Evolutionary conservation across 2,888 invertebrate genomes (phyloP).

Genomic region (Onthophagus sagittarius): DNA sequence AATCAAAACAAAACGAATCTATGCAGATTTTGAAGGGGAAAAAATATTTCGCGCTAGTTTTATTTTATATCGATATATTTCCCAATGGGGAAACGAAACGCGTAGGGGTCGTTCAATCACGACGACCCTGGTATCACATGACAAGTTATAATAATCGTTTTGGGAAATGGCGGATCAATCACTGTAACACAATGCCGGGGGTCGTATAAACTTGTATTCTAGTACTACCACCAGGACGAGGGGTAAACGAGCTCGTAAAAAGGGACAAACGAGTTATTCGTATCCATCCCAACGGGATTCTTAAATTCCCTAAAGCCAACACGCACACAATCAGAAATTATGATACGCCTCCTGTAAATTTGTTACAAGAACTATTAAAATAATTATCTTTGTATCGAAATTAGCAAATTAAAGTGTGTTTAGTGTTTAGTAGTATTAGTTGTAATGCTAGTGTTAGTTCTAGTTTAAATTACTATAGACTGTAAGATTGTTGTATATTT

Average conservation of each 20-base stretch:
- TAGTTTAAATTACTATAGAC: too few species aligned
- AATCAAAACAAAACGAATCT: too few species aligned
- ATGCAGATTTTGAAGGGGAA: not conserved
- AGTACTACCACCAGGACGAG: not conserved
- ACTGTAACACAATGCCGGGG: conserved; percentile 6
- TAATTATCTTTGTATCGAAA: too few species aligned
- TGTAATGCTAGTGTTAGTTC: too few species aligned
- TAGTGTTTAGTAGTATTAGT: too few species aligned
- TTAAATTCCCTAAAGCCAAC: not conserved
- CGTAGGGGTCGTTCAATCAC: not conserved
- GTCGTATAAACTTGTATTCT: not conserved
- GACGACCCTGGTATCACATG: conserved; percentile 9
- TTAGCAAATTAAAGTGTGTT: too few species aligned
- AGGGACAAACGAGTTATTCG: not conserved
- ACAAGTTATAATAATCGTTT: conserved; percentile 14
- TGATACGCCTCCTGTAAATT: too few species aligned
- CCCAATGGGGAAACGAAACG: not conserved
- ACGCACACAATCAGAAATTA: not conserved
- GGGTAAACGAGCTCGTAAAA: not conserved
- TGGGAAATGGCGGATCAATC: conserved; percentile 12
- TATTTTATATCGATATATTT: not conserved
- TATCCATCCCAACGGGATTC: not conserved
- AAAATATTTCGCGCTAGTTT: not conserved
- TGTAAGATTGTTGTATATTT: too few species aligned
- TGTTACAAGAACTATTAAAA: too few species aligned